Percentiles rank a stretch among this genome's conserved stretches.
These are phyloP conservation scores for Crotophaga sulcirostris DNA, from an alignment of 2,113 vertebrate genomes.

Conservation along the genomic window DNA sequence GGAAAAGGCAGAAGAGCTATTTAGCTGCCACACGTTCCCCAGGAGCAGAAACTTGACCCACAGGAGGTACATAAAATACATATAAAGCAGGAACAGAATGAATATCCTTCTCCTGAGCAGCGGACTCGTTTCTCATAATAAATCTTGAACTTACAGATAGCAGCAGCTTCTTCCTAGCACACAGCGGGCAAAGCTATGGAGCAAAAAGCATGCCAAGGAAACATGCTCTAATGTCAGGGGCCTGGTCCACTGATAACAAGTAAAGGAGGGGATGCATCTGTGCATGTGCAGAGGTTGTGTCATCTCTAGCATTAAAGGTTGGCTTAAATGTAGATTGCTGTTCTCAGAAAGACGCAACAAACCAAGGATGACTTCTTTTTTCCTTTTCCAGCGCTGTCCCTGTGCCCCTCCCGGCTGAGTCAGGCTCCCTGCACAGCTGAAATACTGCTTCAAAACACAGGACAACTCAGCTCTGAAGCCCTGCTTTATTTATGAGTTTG, in stretches of 20 bases:
- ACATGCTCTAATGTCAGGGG: background rate
- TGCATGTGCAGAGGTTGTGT: accelerated
- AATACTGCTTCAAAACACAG: background rate
- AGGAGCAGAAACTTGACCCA: background rate
- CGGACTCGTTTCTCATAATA: slow-evolving; percentile 68
- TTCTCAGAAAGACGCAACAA: background rate
- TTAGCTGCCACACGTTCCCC: background rate
- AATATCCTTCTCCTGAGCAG: slow-evolving; percentile 56
- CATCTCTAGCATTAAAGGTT: background rate
- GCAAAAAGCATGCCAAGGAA: background rate
- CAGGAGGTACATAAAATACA: background rate
- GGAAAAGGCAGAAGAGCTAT: background rate
- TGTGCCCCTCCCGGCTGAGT: accelerated
- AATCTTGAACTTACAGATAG: slow-evolving; percentile 38
- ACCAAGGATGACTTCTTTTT: background rate
- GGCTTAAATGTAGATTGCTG: background rate
- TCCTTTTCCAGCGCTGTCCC: background rate
- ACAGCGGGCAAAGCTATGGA: background rate
- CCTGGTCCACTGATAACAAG: background rate
- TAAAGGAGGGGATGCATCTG: background rate
- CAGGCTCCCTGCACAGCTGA: background rate
- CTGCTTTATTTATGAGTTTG: slow-evolving; percentile 47
- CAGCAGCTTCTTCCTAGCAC: background rate
- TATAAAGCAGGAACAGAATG: background rate
- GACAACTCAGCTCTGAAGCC: background rate